These are phyloP conservation scores for Spondyliosoma cantharus DNA, from an alignment of 2,797 vertebrate species.

Conservation along the genomic window DNA sequence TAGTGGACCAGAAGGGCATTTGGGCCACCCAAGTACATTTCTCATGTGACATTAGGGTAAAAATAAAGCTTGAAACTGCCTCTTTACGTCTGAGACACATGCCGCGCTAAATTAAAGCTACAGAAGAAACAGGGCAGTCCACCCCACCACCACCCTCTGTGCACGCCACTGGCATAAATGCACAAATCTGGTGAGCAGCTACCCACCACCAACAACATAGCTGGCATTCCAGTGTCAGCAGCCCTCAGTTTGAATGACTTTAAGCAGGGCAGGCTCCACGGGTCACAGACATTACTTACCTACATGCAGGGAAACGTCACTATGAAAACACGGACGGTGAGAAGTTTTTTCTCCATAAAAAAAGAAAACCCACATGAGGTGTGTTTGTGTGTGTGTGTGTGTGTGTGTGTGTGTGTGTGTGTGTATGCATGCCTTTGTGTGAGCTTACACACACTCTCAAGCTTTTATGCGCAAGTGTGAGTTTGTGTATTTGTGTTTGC, in stretches of 20 bases:
- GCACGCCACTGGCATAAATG: conserved; percentile 56
- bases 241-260: conserved; percentile 70
- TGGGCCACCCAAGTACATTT: neutral
- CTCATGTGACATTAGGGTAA: neutral
- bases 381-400: conserved; percentile 7
- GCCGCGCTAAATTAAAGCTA: conserved; percentile 3
- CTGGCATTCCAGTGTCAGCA: conserved; percentile 80
- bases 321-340: conserved; percentile 70
- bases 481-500: conserved; percentile 78
- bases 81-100: conserved; percentile 1
- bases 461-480: conserved; percentile 66
- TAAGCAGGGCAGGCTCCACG: conserved; percentile 73
- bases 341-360: conserved; percentile 43
- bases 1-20: too few relatives aligned
- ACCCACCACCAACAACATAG: conserved; percentile 66
- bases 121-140: conserved; percentile 7
- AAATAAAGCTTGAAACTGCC: conserved; percentile 1
- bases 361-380: conserved; percentile 9
- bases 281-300: conserved; percentile 75
- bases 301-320: conserved; percentile 65
- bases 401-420: conserved; percentile 3
- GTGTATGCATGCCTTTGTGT: conserved; percentile 20
- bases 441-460: conserved; percentile 31
- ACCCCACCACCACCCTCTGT: conserved; percentile 2
- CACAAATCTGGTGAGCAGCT: conserved; percentile 58